phyloP scores from a whole-genome alignment of 2,113 vertebrate genomes.

The Lipotes vexillifer region DNA sequence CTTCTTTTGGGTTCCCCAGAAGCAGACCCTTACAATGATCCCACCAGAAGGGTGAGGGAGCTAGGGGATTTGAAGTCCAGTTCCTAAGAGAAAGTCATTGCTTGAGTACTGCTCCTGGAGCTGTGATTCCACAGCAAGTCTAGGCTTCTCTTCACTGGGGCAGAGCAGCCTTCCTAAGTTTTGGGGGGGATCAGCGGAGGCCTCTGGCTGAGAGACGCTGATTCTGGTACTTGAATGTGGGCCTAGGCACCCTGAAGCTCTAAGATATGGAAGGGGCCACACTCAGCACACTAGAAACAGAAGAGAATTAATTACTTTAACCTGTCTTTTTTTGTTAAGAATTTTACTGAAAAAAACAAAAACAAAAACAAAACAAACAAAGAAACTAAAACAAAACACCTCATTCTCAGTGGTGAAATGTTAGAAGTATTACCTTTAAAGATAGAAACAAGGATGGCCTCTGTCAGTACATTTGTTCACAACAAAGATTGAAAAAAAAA shows the following conservation, averaged over 20 bases:
- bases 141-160: neutral
- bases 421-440: neutral
- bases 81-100: neutral
- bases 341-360: neutral
- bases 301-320: neutral
- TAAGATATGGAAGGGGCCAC: neutral
- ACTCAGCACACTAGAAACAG: neutral
- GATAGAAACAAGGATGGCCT: neutral
- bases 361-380: neutral
- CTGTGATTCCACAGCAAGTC: neutral
- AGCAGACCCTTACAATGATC: neutral
- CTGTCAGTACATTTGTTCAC: neutral
- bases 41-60: neutral
- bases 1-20: neutral
- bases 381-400: neutral
- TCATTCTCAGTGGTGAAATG: neutral
- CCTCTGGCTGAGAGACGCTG: neutral
- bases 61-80: neutral
- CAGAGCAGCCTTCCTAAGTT: neutral
- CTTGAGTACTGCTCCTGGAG: neutral
- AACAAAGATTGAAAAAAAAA: neutral
- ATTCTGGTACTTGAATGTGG: neutral
- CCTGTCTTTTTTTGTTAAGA: neutral
- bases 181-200: neutral
- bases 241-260: neutral